These are phyloP conservation scores for Pavo muticus DNA, from an alignment of 2,113 vertebrate genomes.

Conservation along the genomic window DNA sequence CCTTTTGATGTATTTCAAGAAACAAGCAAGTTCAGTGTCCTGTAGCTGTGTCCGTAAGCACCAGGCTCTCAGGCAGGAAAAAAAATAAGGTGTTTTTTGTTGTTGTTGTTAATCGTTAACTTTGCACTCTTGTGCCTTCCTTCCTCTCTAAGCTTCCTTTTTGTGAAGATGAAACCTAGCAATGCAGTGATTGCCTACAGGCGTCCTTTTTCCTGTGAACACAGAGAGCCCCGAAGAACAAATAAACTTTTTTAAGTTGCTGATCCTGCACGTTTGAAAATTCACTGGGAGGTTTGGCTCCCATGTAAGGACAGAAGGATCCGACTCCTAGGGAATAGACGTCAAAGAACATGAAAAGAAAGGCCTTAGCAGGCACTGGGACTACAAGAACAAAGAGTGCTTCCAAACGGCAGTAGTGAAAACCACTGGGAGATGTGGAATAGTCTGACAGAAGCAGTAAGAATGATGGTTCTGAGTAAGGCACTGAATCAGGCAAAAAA, in stretches of 20 bases:
- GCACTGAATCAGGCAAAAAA: background rate
- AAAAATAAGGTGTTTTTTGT: conserved; percentile 49
- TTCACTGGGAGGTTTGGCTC: conserved; percentile 60
- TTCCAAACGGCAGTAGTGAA: conserved; percentile 55
- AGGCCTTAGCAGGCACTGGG: conserved; percentile 27
- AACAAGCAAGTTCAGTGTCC: background rate
- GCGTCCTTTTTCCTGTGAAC: conserved; percentile 56
- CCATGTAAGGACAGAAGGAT: conserved; percentile 51
- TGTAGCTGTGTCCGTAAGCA: background rate
- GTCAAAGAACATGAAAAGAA: conserved; percentile 60
- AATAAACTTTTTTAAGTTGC: conserved; percentile 59
- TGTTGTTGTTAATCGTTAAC: conserved; percentile 39
- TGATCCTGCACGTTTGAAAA: conserved; percentile 59
- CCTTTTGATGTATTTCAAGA: conserved; percentile 48
- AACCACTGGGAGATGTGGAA: conserved; percentile 49
- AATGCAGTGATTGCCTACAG: conserved; percentile 56
- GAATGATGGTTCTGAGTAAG: conserved; percentile 57
- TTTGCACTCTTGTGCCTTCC: conserved; percentile 44
- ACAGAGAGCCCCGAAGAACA: conserved; percentile 39
- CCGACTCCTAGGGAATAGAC: conserved; percentile 38
- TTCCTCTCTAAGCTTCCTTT: conserved; percentile 73
- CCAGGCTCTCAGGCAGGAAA: background rate
- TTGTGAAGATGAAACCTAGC: conserved; percentile 52
- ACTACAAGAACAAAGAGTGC: conserved; percentile 51
- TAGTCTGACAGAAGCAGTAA: conserved; percentile 45